Evolutionary conservation across 2,113 vertebrate genomes (phyloP), one percentile per base, ranked within the genome.

Genomic region (Lanius collurio): DNA sequence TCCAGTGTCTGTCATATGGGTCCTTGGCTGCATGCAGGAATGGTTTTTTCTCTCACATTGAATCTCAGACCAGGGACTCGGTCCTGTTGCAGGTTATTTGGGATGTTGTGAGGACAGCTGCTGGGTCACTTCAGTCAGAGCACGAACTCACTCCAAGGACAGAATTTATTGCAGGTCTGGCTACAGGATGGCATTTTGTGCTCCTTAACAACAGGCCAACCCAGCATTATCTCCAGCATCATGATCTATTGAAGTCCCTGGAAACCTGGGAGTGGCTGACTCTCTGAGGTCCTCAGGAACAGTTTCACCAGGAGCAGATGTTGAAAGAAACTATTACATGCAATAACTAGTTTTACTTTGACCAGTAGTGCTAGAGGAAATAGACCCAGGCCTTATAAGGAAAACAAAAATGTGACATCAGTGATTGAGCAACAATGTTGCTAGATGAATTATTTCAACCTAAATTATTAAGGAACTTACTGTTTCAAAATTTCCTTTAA

Each of bases 141-240:
- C 12, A 23, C 27, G 50, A 81, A 35, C 28, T 73, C 62, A 30
- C 14, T 64, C 41, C 15, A 56, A n/a, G 37, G 55, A 53, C 55
- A 90, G n/a, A 62, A 62, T 85, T n/a, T 63, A 55, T n/a, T 67
- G 47, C 6, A 0, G 0, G 63, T 24, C 4, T 85, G 44, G 18
- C 26, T 68, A 42, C 30, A 71, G 57, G 33, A 64, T 27, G 49
- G 28, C 26, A 39, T 86, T 79, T 68, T 68, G 35, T 35, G 13
- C 4, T 67, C 20, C 33, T 65, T 63, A 77, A 30, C 0, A 0
- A 31, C 37, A 62, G 26, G 17, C 7, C 31, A 70, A 53, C 17
- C 46, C 46, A 87, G 55, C 0, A 0, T 7, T 42, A 15, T 26
- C 53, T 30, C 59, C 77, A 49, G 37, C 27, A 44, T 24, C 2